Evolutionary conservation across 2,797 vertebrate species (phyloP).

Genomic region (Erpetoichthys calabaricus): DNA sequence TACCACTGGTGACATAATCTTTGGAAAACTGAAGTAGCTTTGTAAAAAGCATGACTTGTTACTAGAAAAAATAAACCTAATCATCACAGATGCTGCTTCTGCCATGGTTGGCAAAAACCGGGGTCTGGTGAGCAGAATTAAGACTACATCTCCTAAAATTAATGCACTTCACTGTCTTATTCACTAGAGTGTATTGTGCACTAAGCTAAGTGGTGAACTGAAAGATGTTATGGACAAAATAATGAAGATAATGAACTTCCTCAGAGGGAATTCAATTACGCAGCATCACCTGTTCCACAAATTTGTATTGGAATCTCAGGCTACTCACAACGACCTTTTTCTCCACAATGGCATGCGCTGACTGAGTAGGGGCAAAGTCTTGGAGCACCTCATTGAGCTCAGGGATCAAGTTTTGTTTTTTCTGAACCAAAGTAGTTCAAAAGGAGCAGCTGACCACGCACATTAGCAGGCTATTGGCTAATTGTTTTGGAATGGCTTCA

Average conservation of each 20-base stretch:
- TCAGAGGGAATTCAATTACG: too few relatives aligned
- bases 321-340: constrained; percentile 6
- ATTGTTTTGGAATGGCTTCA: too few relatives aligned
- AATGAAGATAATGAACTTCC: constrained; percentile 6
- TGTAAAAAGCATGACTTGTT: background rate
- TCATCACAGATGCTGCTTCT: constrained; percentile 9
- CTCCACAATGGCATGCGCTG: constrained; percentile 13
- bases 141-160: background rate
- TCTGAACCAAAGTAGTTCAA: background rate
- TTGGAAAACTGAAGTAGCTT: constrained; percentile 7
- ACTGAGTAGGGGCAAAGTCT: constrained; percentile 11
- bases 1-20: constrained; percentile 7
- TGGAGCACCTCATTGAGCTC: constrained; percentile 8
- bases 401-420: constrained; percentile 2
- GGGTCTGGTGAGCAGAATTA: constrained; percentile 8
- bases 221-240: constrained; percentile 11
- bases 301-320: background rate
- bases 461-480: too few relatives aligned
- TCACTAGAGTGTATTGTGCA: constrained; percentile 5
- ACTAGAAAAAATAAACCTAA: constrained; percentile 6
- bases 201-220: constrained; percentile 1
- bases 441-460: too few relatives aligned
- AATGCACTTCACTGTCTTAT: constrained; percentile 10
- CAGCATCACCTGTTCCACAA: too few relatives aligned
- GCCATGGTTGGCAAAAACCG: constrained; percentile 6